A percentile compares a stretch with the other conserved stretches of the same genome.
These are phyloP conservation scores for Caenorhabditis afra DNA, from an alignment of 2,888 invertebrate species.

Conservation along the genomic window DNA sequence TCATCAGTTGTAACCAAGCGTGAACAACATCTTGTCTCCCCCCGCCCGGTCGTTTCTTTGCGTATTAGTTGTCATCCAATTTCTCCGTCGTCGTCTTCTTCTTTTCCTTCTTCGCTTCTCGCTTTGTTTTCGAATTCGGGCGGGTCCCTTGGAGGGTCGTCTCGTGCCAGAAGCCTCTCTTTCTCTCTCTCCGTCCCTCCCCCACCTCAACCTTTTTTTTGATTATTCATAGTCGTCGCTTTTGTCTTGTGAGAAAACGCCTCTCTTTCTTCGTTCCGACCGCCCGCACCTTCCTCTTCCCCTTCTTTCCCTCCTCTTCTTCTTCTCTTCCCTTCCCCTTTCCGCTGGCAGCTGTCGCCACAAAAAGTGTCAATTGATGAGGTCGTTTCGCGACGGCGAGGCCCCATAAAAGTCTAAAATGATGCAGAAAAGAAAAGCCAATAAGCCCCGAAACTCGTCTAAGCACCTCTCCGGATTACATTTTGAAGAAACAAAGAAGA, in stretches of 20 bases:
- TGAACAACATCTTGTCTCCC: constrained; percentile 32
- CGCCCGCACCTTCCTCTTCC: not conserved
- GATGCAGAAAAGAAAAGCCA: constrained; percentile 22
- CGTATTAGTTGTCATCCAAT: constrained; percentile 52
- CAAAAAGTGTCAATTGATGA: constrained; percentile 50
- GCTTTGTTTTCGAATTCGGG: constrained; percentile 25
- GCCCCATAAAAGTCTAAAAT: constrained; percentile 36
- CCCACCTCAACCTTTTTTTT: constrained; percentile 28
- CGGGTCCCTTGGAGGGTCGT: not conserved
- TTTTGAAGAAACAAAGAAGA: not conserved
- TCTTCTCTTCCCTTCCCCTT: not conserved
- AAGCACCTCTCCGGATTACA: constrained; percentile 33
- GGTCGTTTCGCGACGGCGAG: constrained; percentile 19
- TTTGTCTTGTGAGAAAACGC: constrained; percentile 12
- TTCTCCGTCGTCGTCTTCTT: not conserved
- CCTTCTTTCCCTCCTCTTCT: not conserved
- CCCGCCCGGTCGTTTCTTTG: constrained; percentile 14
- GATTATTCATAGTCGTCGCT: constrained; percentile 28
- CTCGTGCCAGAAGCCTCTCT: constrained; percentile 18
- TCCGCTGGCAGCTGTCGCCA: constrained; percentile 16
- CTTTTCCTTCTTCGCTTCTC: constrained; percentile 17
- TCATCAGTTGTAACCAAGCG: constrained; percentile 54
- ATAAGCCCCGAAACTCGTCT: constrained; percentile 31
- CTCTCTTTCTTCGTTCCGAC: constrained; percentile 4
- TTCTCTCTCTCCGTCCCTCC: not conserved